A percentile compares a stretch with the other conserved stretches of the same genome.
Evolutionary conservation across 2,113 vertebrate genomes (phyloP).

Genomic region (Propithecus coquereli): DNA sequence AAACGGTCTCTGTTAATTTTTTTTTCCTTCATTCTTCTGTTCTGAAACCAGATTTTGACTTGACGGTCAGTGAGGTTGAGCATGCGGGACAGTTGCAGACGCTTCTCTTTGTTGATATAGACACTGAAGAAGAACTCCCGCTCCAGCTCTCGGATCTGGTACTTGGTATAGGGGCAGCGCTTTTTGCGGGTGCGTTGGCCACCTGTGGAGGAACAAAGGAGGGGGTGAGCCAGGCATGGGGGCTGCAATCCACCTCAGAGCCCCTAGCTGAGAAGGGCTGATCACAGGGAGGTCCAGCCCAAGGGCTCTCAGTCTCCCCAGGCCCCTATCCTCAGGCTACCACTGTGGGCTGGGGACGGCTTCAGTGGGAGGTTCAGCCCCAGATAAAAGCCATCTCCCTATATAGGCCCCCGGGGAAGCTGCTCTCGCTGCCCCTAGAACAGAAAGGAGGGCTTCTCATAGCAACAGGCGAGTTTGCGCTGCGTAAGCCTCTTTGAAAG

Average conservation of each 20-base stretch:
- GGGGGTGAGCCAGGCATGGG: not conserved
- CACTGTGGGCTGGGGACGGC: not conserved
- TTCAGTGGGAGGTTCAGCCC: slow-evolving; percentile 34
- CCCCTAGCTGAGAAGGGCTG: not conserved
- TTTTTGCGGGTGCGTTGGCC: slow-evolving; percentile 97
- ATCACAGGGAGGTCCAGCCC: not conserved
- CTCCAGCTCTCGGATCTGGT: slow-evolving; percentile 98
- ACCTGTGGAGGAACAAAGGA: slow-evolving; percentile 85
- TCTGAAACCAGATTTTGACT: slow-evolving; percentile 99
- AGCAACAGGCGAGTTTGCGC: slow-evolving; percentile 51
- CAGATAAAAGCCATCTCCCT: slow-evolving; percentile 66
- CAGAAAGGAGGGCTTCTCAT: slow-evolving; percentile 48
- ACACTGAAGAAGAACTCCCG: slow-evolving; percentile 99
- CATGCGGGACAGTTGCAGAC: slow-evolving; percentile 97
- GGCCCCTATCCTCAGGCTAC: not conserved
- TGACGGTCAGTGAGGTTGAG: slow-evolving; percentile 98
- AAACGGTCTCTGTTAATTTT: slow-evolving; percentile 99
- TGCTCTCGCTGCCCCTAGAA: slow-evolving; percentile 29
- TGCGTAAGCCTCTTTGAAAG: slow-evolving; percentile 54
- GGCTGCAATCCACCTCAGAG: not conserved
- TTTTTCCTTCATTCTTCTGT: slow-evolving; percentile 99
- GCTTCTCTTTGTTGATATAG: slow-evolving; percentile 99
- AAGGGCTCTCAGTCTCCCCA: not conserved
- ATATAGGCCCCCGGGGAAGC: slow-evolving; percentile 66
- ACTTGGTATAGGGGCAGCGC: slow-evolving; percentile 97